Percentiles rank a stretch among this genome's conserved stretches.
Conservation (phyloP, 2,888 invertebrate genomes). For the Bhutanitis thaidina region DNA sequence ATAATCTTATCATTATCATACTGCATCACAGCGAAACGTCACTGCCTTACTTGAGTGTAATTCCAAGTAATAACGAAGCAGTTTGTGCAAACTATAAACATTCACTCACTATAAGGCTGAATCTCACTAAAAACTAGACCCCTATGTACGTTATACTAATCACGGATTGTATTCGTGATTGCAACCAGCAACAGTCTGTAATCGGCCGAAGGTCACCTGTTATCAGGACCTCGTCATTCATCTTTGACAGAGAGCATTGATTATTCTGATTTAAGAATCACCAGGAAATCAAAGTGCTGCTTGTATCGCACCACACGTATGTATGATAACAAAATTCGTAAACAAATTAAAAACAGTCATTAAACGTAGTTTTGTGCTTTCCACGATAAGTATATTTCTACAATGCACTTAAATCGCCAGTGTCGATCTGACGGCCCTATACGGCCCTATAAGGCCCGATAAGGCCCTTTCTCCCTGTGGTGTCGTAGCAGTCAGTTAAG, state of each 20-base stretch:
- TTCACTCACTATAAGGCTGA: conserved; percentile 27
- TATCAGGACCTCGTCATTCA: conserved; percentile 34
- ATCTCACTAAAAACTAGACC: neutral
- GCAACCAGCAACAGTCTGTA: conserved; percentile 21
- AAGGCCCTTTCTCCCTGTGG: too few relatives aligned
- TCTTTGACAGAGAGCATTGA: conserved; percentile 28
- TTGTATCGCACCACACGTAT: too few relatives aligned
- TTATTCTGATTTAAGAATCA: conserved; percentile 16
- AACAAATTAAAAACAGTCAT: too few relatives aligned
- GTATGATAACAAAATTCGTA: too few relatives aligned
- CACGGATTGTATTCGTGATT: conserved; percentile 40
- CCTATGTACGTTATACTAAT: conserved; percentile 21
- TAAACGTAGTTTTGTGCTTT: too few relatives aligned
- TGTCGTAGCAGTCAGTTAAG: too few relatives aligned
- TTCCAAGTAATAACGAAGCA: conserved; percentile 9
- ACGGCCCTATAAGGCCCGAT: too few relatives aligned
- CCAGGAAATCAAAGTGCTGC: neutral
- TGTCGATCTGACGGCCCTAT: too few relatives aligned
- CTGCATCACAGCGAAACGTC: conserved; percentile 5
- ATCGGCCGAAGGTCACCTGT: conserved; percentile 30
- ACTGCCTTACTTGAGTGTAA: neutral
- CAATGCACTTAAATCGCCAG: too few relatives aligned
- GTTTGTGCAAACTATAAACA: conserved; percentile 28
- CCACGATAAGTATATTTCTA: too few relatives aligned
- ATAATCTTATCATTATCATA: conserved; percentile 1